These are phyloP conservation scores for Trialeurodes vaporariorum DNA, from an alignment of 1,140 invertebrate genomes.

Conservation along the genomic window DNA sequence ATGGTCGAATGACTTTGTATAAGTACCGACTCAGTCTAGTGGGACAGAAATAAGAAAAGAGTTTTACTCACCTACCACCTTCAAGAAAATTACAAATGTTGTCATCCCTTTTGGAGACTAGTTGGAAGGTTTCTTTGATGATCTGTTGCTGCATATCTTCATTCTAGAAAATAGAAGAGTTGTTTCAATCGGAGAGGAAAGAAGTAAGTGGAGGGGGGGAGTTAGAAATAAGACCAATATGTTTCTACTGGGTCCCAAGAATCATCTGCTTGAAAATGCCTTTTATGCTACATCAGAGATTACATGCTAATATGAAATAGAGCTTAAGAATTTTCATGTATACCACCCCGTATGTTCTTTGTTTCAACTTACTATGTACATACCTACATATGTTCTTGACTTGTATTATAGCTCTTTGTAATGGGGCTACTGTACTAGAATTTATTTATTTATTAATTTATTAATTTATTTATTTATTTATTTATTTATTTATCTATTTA, in stretches of 20 bases:
- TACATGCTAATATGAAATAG: neutral
- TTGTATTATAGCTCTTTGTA: no score
- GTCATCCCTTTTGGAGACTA: slow-evolving; percentile 97
- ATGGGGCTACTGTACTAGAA: no score
- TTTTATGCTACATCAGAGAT: neutral
- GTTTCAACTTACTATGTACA: no score
- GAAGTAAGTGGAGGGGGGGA: neutral
- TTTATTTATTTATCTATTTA: no score
- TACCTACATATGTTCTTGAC: no score
- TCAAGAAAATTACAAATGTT: slow-evolving; percentile 99
- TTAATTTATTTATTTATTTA: no score
- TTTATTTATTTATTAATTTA: no score
- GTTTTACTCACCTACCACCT: slow-evolving; percentile 78
- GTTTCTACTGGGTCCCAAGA: neutral
- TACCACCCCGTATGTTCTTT: neutral
- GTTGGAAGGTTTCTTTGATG: slow-evolving; percentile 96
- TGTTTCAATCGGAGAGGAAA: neutral
- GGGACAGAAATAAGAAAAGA: no score
- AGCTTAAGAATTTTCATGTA: neutral
- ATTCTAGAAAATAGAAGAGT: slow-evolving; percentile 49
- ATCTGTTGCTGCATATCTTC: slow-evolving; percentile 99
- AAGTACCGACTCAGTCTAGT: no score
- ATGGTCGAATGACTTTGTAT: no score
- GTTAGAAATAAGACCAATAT: neutral
- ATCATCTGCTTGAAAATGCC: neutral